Base-by-base conservation (phyloP, 2,797 vertebrate species). In the Buphagus erythrorhynchus region DNA sequence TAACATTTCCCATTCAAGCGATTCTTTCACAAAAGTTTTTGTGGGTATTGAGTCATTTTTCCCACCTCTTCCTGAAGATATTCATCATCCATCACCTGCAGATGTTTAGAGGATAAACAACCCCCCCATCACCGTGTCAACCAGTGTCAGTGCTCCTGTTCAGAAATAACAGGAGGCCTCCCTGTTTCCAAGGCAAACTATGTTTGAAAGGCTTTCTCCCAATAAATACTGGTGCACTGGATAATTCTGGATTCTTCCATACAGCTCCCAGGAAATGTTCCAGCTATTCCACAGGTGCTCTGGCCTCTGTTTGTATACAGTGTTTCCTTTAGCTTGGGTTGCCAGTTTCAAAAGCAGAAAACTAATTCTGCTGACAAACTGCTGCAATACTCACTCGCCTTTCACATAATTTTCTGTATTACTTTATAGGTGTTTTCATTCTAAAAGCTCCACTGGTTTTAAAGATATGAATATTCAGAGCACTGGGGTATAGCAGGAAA, bases 61-160 rank as follows among this genome's bases (percentile, higher is more conserved):
- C n/a, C 89, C 80, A 94, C 68, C 42, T 83, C 88, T 94, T 88
- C 82, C 90, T 25, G 3, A 81, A 88, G 73, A 71, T 45, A 79
- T 75, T 73, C 55, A 93, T 84, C 78, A 73, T n/a, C 86, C 68
- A 87, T 95, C 86, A 89, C 86, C 85, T 95, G 94, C 92, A 93
- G 79, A 91, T 95, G 93, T 96, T 88, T 84, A 84, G 73, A 82
- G 86, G 92, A 81, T 69, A 97, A 97, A 95, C 88, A 95, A 77
- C 45, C 57, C 74, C 82, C 78, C 68, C 69, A 83, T 66, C 84
- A 71, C 86, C 3, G 33, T 76, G 81, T 92, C 86, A 94, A 78
- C 87, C 72, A 33, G 21, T 26, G 73, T 40, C 17, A 55, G 46
- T 28, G 36, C 58, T 87, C 73, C 87, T 48, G 57, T 33, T 92